Conservation (phyloP, 2,797 vertebrate species). For the Heteromormyrus szaboi region DNA sequence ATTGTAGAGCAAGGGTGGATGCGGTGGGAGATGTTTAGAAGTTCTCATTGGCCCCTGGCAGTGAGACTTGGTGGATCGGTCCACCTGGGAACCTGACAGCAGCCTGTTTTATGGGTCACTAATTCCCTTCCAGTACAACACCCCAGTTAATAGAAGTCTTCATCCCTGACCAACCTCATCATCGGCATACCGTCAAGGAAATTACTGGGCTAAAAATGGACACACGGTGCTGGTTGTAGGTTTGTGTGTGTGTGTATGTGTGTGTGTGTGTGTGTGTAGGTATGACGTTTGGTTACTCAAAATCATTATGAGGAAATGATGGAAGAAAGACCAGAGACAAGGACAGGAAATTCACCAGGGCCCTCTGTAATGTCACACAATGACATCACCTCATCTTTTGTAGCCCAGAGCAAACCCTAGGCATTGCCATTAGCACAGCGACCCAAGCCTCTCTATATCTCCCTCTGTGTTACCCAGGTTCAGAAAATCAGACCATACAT, state of each 20-base stretch:
- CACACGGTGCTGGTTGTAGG: constrained; percentile 40
- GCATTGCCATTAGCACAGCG: background rate
- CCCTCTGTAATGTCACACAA: background rate
- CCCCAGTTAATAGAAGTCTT: constrained; percentile 75
- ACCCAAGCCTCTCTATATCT: background rate
- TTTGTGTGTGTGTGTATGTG: background rate
- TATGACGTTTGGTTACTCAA: constrained; percentile 34
- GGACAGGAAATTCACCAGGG: background rate
- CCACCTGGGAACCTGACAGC: constrained; percentile 64
- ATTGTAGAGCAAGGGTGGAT: constrained; percentile 4
- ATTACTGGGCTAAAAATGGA: constrained; percentile 70
- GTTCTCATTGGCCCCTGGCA: background rate
- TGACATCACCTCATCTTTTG: background rate
- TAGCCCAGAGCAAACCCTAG: background rate
- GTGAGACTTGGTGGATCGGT: constrained; percentile 50
- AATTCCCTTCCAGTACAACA: constrained; percentile 71
- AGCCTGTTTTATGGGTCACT: constrained; percentile 68
- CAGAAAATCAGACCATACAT: background rate
- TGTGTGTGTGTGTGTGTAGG: background rate
- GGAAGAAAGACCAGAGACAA: constrained; percentile 37
- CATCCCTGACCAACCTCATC: constrained; percentile 78
- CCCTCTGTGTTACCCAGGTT: background rate
- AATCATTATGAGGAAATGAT: constrained; percentile 59
- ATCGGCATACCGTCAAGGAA: constrained; percentile 67
- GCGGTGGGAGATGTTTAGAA: background rate